Evolutionary conservation across 2,113 vertebrate species (phyloP).

Genomic region (Alethe castanea): DNA sequence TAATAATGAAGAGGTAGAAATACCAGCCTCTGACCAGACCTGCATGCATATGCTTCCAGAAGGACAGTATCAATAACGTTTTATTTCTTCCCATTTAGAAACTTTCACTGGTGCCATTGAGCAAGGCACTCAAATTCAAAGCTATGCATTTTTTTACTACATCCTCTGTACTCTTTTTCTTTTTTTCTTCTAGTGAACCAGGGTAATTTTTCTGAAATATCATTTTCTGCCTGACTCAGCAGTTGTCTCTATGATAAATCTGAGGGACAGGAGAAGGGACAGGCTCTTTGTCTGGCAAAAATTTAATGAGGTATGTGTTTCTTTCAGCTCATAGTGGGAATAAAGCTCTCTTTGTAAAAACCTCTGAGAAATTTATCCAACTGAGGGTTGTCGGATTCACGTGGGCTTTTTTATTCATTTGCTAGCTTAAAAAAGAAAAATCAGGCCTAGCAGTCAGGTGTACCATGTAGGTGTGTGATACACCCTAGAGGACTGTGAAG

Average conservation of each 20-base stretch:
- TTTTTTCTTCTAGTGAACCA: background rate
- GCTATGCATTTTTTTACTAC: background rate
- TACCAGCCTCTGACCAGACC: background rate
- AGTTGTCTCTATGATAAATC: background rate
- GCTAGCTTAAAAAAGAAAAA: background rate
- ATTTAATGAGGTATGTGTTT: background rate
- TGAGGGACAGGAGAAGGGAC: background rate
- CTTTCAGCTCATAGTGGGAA: background rate
- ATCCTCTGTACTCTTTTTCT: background rate
- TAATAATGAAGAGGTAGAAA: background rate
- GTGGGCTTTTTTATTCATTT: background rate
- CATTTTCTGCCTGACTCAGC: background rate
- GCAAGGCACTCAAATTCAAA: background rate
- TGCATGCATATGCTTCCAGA: background rate
- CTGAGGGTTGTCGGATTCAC: background rate
- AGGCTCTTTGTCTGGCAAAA: background rate
- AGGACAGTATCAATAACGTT: background rate
- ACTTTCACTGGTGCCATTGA: background rate
- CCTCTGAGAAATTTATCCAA: background rate
- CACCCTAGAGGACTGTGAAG: background rate
- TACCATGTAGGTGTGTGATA: background rate
- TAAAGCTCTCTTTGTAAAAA: conserved; percentile 8
- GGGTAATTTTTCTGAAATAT: background rate
- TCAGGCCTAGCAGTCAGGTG: background rate
- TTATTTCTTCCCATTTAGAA: background rate